phyloP scores from a whole-genome alignment of 2,113 vertebrate species.

The Antigone vipio region DNA sequence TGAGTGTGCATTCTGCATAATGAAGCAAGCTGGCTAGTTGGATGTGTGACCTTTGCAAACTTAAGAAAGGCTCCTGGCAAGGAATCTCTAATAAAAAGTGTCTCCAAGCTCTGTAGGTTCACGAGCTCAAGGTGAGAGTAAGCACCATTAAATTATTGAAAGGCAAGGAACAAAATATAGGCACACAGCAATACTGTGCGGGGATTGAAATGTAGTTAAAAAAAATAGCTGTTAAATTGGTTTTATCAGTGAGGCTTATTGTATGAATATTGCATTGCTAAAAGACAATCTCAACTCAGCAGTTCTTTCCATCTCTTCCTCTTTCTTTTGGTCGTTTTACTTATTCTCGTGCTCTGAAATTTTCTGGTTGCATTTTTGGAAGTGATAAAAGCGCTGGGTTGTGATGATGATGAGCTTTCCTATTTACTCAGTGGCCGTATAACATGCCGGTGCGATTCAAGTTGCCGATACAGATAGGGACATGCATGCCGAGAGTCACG shows the following conservation, averaged over 20 bases:
- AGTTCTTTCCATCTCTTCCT: neutral
- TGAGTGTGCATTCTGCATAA: neutral
- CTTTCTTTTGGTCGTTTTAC: neutral
- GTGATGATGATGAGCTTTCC: neutral
- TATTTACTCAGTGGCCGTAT: neutral
- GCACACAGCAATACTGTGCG: neutral
- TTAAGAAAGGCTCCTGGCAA: neutral
- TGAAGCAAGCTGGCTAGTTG: neutral
- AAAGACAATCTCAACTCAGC: neutral
- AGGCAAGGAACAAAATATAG: neutral
- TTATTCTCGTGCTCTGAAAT: neutral
- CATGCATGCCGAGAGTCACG: fast-evolving
- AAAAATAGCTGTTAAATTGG: neutral
- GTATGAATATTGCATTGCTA: neutral
- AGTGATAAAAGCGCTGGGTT: neutral
- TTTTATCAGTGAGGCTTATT: neutral
- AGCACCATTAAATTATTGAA: neutral
- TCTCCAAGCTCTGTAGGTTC: neutral
- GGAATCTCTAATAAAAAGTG: neutral
- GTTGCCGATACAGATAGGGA: fast-evolving
- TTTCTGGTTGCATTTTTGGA: neutral
- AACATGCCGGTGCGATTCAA: fast-evolving
- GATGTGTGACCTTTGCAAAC: neutral
- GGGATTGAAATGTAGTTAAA: neutral
- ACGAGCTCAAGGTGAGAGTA: neutral